Conservation (phyloP, 2,888 invertebrate species). For the Tridacna gigas region DNA sequence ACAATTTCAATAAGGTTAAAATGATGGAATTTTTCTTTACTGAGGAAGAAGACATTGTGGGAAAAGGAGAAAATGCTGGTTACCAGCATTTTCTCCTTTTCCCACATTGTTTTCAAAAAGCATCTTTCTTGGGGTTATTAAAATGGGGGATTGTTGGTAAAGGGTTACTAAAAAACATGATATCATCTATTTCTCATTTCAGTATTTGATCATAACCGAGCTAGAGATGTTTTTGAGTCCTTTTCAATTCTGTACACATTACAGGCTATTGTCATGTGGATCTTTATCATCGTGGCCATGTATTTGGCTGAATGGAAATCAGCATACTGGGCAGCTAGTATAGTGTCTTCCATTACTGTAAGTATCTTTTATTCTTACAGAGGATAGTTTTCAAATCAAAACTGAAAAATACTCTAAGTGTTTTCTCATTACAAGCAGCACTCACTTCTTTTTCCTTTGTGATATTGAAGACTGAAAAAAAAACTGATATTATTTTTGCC, state of each 20-base stretch:
- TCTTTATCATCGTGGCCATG: background rate
- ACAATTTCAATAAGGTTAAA: no score
- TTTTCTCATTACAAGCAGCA: no score
- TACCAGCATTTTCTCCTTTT: background rate
- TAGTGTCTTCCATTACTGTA: background rate
- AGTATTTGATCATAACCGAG: conserved; percentile 12
- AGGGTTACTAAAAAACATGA: no score
- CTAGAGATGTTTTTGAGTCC: conserved; percentile 2
- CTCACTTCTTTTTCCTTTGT: no score
- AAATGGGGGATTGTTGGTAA: no score
- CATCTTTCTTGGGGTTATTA: no score
- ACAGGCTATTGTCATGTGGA: conserved; percentile 3
- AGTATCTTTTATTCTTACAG: background rate
- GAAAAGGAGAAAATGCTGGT: background rate
- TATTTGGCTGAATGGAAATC: background rate
- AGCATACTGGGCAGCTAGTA: conserved; percentile 1
- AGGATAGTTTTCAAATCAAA: no score
- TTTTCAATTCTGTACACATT: background rate
- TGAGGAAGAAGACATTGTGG: background rate
- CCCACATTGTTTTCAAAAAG: no score
- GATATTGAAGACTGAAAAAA: no score
- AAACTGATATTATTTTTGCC: no score
- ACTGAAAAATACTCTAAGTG: no score
- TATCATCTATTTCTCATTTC: background rate
- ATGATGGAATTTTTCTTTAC: no score